phyloP scores from a whole-genome alignment of 2,888 invertebrate genomes.

The Gibbula magus region DNA sequence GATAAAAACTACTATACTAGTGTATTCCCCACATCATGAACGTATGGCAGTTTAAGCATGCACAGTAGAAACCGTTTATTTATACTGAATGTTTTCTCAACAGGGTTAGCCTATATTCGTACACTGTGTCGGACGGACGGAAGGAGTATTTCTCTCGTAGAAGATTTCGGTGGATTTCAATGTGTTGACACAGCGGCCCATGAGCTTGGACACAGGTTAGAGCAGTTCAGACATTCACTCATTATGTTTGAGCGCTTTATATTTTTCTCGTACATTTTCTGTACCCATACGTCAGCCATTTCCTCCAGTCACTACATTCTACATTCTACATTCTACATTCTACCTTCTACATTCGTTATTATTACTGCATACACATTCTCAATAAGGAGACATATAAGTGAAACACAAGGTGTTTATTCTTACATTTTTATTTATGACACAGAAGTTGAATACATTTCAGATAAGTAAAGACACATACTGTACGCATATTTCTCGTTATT shows the following conservation, averaged over 20 bases:
- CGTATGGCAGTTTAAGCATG: no score
- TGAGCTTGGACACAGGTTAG: slow-evolving; percentile 30
- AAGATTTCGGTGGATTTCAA: slow-evolving; percentile 26
- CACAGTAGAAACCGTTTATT: no score
- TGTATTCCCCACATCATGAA: no score
- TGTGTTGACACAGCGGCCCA: slow-evolving; percentile 25
- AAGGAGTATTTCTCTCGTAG: slow-evolving; percentile 24
- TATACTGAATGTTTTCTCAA: neutral
- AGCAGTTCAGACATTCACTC: no score
- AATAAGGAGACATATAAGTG: neutral
- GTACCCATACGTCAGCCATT: neutral
- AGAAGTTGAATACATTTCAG: no score
- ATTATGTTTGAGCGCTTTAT: no score
- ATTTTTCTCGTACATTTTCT: no score
- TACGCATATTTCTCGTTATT: neutral
- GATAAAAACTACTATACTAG: no score
- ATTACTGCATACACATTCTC: no score
- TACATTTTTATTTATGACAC: neutral
- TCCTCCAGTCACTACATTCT: neutral
- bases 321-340: no score
- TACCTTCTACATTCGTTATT: no score
- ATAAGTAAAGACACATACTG: neutral
- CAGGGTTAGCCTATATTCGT: slow-evolving; percentile 24
- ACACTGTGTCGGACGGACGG: slow-evolving; percentile 17
- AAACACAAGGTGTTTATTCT: neutral